Conservation (phyloP, 2,797 vertebrate species). For the Peromyscus aztecus region DNA sequence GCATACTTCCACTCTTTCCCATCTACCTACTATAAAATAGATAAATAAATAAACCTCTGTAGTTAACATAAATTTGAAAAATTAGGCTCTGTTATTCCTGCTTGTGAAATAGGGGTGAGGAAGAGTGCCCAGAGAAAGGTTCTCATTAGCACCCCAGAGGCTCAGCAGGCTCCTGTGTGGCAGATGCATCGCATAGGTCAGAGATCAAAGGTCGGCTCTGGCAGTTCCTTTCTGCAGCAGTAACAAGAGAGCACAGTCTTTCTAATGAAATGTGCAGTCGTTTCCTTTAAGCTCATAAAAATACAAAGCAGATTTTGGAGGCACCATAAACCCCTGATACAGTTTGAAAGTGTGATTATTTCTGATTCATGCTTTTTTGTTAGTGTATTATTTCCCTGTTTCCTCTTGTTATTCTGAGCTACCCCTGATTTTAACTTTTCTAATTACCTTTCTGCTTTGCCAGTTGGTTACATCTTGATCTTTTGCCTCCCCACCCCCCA, state of each 20-base stretch:
- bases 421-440: not conserved
- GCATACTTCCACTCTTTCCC: not conserved
- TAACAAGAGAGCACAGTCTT: conserved; percentile 1
- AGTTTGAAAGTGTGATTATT: conserved; percentile 5
- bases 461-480: not conserved
- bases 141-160: not conserved
- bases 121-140: not conserved
- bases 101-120: conserved; percentile 11
- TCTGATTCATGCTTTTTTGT: not conserved
- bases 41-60: not conserved
- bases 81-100: not conserved
- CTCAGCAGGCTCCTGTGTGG: not conserved
- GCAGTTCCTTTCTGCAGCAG: not conserved
- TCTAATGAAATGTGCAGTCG: not conserved
- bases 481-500: not conserved
- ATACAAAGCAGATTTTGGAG: not conserved
- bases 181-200: not conserved
- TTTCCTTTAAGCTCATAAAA: conserved; percentile 26
- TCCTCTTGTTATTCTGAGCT: not conserved
- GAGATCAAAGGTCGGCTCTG: conserved; percentile 39
- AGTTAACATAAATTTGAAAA: conserved; percentile 48
- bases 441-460: not conserved
- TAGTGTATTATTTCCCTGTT: not conserved
- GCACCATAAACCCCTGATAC: not conserved
- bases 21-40: not conserved